These are phyloP conservation scores for Paramormyrops kingsleyae DNA, from an alignment of 2,113 vertebrate species.

Conservation along the genomic window DNA sequence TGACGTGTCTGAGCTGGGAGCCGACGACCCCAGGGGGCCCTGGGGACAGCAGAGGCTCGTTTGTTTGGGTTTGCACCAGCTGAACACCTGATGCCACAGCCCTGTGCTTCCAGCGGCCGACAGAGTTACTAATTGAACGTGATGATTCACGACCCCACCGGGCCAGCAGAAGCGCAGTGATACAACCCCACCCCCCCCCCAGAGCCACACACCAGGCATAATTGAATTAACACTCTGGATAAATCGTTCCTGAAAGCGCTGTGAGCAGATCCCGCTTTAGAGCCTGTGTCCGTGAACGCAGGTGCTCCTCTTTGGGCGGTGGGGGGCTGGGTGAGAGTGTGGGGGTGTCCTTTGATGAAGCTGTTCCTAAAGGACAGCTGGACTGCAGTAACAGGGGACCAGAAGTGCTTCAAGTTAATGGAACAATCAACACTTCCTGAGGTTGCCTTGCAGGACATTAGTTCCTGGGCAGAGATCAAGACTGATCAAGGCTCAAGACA, in stretches of 20 bases:
- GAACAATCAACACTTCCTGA: background rate
- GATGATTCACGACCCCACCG: conserved; percentile 38
- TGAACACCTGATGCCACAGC: background rate
- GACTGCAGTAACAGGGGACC: background rate
- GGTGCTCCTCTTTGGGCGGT: background rate
- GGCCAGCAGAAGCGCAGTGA: conserved; percentile 35
- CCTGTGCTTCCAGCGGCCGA: background rate
- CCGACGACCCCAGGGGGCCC: background rate
- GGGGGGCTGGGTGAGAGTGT: background rate
- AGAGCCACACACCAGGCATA: conserved; percentile 26
- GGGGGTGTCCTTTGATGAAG: background rate
- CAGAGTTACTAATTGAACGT: conserved; percentile 36
- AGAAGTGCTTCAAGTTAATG: background rate
- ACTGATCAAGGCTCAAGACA: background rate
- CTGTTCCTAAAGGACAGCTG: background rate
- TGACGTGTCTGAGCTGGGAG: background rate
- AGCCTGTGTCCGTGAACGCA: background rate
- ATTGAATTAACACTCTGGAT: conserved; percentile 37
- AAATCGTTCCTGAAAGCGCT: conserved; percentile 11
- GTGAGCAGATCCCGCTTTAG: background rate
- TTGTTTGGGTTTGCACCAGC: background rate
- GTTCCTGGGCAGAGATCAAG: conserved; percentile 2
- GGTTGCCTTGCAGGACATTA: background rate
- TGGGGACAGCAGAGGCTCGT: background rate
- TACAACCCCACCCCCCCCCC: conserved; percentile 29